Evolutionary conservation across 2,113 vertebrate genomes (phyloP).

Genomic region (Crotalus tigris): DNA sequence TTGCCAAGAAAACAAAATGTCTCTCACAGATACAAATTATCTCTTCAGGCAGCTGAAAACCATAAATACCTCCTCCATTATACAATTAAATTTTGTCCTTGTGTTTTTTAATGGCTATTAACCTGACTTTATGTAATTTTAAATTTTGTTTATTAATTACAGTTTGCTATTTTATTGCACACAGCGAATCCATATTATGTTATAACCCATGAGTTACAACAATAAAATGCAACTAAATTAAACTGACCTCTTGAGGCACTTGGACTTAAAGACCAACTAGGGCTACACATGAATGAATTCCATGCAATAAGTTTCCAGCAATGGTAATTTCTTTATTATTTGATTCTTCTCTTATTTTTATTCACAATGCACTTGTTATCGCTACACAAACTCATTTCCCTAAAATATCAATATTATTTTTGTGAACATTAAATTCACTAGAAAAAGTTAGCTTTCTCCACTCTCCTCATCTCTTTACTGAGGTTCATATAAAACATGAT

Average conservation of each 20-base stretch:
- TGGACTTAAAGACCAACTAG: background rate
- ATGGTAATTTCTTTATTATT: background rate
- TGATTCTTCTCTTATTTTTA: background rate
- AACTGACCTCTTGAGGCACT: background rate
- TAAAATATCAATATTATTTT: background rate
- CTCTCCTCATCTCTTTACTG: slow-evolving; percentile 2
- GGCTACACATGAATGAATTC: background rate
- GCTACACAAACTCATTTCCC: background rate
- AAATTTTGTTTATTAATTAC: background rate
- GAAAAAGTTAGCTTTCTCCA: background rate
- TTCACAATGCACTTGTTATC: background rate
- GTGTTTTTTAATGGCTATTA: background rate
- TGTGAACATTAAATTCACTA: slow-evolving; percentile 13
- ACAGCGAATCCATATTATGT: background rate
- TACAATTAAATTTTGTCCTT: background rate
- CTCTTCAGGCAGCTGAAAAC: background rate
- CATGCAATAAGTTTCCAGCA: background rate
- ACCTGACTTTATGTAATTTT: background rate
- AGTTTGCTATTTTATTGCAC: background rate
- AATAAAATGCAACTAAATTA: background rate
- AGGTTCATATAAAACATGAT: background rate
- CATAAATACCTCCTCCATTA: background rate
- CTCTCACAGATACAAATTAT: background rate
- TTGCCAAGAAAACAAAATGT: background rate
- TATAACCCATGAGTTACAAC: background rate